These are phyloP conservation scores for Antennarius maculatus DNA, from an alignment of 2,797 vertebrate species.

Conservation along the genomic window DNA sequence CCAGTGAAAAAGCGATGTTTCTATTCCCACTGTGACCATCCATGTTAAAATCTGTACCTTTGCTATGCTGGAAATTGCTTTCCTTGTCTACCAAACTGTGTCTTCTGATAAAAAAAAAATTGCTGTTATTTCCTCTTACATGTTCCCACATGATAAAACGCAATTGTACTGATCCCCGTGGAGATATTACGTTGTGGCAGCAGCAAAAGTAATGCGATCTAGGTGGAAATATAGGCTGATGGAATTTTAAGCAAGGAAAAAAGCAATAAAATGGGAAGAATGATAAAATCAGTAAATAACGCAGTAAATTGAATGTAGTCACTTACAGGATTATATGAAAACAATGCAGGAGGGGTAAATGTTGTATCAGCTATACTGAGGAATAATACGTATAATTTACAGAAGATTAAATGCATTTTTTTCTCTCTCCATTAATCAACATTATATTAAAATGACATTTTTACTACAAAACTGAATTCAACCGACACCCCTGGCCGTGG, in stretches of 20 bases:
- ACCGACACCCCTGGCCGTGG: too few relatives aligned
- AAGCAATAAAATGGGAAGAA: constrained; percentile 11
- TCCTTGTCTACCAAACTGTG: neutral
- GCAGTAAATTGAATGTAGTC: neutral
- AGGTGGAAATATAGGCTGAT: constrained; percentile 12
- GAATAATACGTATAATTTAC: neutral
- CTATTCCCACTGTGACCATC: constrained; percentile 6
- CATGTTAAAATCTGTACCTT: neutral
- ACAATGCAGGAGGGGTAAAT: neutral
- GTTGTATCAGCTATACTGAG: neutral
- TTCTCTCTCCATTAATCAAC: too few relatives aligned
- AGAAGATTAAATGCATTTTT: neutral
- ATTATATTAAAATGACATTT: too few relatives aligned
- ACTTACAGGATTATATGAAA: neutral
- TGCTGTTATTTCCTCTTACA: constrained; percentile 2
- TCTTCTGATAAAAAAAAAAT: neutral
- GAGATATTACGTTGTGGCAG: constrained; percentile 25
- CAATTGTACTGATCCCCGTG: constrained; percentile 19
- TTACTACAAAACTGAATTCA: too few relatives aligned
- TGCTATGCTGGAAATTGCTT: constrained; percentile 25
- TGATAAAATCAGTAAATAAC: constrained; percentile 9
- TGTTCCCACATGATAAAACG: constrained; percentile 14
- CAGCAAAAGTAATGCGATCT: constrained; percentile 33
- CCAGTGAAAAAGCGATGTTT: neutral
- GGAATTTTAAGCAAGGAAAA: neutral